These are phyloP conservation scores for Clarias fuscus DNA, from an alignment of 2,797 vertebrate genomes.

Conservation along the genomic window DNA sequence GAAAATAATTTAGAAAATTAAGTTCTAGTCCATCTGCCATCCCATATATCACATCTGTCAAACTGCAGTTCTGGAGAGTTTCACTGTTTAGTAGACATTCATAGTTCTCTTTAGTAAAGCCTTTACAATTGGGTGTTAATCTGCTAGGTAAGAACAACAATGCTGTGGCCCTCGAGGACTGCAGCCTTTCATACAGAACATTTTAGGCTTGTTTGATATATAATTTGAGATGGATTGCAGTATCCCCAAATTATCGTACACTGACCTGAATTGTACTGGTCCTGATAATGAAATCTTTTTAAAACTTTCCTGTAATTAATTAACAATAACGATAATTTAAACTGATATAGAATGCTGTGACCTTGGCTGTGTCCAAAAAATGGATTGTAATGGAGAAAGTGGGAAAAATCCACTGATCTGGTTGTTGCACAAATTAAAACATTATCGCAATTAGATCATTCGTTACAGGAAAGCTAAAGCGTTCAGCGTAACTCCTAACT, in stretches of 20 bases:
- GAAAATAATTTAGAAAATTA: background rate
- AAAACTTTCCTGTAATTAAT: background rate
- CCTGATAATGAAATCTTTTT: background rate
- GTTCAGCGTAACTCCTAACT: background rate
- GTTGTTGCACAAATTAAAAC: background rate
- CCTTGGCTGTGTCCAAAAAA: background rate
- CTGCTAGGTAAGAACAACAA: background rate
- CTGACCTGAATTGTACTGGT: background rate
- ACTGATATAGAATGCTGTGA: background rate
- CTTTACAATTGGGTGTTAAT: background rate
- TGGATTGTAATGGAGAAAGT: too few relatives aligned
- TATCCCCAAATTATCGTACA: slow-evolving; percentile 11
- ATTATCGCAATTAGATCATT: background rate
- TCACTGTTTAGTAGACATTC: slow-evolving; percentile 1
- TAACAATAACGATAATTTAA: background rate
- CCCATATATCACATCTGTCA: slow-evolving; percentile 2
- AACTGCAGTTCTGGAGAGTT: slow-evolving; percentile 33
- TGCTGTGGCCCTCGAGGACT: background rate
- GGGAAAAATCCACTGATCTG: slow-evolving; percentile 6
- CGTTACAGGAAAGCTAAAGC: background rate
- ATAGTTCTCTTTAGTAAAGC: background rate
- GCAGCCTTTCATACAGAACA: slow-evolving; percentile 10
- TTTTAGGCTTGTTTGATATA: slow-evolving; percentile 29
- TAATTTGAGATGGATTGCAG: slow-evolving; percentile 4
- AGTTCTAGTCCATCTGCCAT: slow-evolving; percentile 5